These are phyloP conservation scores for Drosophila paranaensis DNA, from an alignment of 2,888 invertebrate species.

Conservation along the genomic window DNA sequence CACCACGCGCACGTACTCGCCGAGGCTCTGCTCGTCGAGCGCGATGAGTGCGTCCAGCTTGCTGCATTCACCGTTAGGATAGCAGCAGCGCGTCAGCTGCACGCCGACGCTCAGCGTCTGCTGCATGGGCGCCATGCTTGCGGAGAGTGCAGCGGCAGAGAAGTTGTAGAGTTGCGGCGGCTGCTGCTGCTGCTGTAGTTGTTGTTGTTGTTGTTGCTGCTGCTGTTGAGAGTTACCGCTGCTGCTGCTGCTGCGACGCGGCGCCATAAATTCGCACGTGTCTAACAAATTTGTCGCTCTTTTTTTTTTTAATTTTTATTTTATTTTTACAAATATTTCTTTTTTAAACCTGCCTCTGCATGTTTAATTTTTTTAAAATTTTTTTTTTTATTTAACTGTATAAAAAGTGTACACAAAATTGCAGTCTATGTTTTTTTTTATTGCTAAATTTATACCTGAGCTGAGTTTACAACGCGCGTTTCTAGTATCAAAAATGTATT, in stretches of 20 bases:
- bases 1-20: slow-evolving; percentile 93
- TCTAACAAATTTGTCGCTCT: slow-evolving; percentile 23
- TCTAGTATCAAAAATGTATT: slow-evolving; percentile 66
- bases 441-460: slow-evolving; percentile 65
- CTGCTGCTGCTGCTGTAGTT: slow-evolving; percentile 47
- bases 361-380: slow-evolving; percentile 13
- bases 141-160: slow-evolving; percentile 11
- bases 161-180: slow-evolving; percentile 46
- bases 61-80: slow-evolving; percentile 92
- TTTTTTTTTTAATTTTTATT: not conserved
- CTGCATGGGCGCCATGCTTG: slow-evolving; percentile 82
- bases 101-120: slow-evolving; percentile 54
- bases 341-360: slow-evolving; percentile 11
- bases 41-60: slow-evolving; percentile 87
- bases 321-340: not conserved
- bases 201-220: slow-evolving; percentile 54
- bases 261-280: slow-evolving; percentile 85
- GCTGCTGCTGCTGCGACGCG: slow-evolving; percentile 86
- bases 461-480: slow-evolving; percentile 67
- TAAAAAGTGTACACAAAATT: slow-evolving; percentile 53
- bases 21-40: slow-evolving; percentile 90
- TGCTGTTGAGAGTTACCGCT: slow-evolving; percentile 30
- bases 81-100: slow-evolving; percentile 90
- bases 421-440: slow-evolving; percentile 56
- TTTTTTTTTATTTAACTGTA: slow-evolving; percentile 30